Evolutionary conservation across 2,888 invertebrate species (phyloP).

Genomic region (Himalopsyche kuldschensis): DNA sequence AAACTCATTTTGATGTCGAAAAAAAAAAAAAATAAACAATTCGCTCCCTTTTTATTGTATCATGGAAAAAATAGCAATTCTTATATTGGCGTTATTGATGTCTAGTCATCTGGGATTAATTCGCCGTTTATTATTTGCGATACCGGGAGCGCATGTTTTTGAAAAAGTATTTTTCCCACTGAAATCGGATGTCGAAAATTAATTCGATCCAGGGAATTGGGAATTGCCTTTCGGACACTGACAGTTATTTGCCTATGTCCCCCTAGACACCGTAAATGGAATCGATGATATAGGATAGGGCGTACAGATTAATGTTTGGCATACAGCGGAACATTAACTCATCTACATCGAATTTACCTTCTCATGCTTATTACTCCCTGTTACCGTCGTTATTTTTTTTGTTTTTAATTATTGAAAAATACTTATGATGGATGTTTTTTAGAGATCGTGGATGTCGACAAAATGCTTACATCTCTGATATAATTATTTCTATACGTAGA

Average conservation of each 20-base stretch:
- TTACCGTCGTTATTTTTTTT: not conserved
- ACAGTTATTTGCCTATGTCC: constrained; percentile 7
- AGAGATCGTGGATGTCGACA: too few species aligned
- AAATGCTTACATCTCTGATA: too few species aligned
- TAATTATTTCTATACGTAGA: too few species aligned
- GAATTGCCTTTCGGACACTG: constrained; percentile 26
- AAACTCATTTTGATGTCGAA: not conserved
- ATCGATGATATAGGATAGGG: not conserved
- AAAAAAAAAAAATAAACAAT: not conserved
- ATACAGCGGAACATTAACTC: not conserved
- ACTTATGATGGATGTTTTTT: too few species aligned
- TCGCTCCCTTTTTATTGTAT: not conserved
- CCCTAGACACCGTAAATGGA: constrained; percentile 3
- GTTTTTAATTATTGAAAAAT: too few species aligned
- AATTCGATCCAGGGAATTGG: constrained; percentile 27
- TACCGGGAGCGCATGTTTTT: not conserved
- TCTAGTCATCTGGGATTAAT: constrained; percentile 14
- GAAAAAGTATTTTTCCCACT: constrained; percentile 16
- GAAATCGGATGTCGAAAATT: constrained; percentile 26
- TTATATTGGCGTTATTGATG: not conserved
- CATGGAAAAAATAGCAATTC: not conserved
- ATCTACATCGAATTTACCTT: constrained; percentile 5
- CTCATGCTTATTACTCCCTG: constrained; percentile 2
- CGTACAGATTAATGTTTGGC: not conserved
- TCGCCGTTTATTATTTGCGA: constrained; percentile 15